Base-by-base conservation (phyloP, 2,113 vertebrate genomes). In the Electrona antarctica region DNA sequence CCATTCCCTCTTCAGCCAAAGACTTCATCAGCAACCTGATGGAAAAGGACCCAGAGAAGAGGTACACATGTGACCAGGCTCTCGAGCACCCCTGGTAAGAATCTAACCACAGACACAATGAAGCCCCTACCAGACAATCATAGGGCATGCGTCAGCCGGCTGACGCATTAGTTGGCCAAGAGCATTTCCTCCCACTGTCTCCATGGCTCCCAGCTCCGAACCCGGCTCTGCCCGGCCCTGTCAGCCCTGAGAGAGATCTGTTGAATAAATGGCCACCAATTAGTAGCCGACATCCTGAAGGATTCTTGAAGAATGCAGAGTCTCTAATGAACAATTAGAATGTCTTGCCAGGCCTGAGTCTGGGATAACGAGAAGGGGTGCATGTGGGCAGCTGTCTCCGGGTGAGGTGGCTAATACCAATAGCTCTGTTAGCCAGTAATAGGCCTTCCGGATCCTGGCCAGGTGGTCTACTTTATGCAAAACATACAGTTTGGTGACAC, bases 41-140 rank as follows among this genome's bases (percentile, higher is more conserved):
- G 98, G 97, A 99, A 92, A 99, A 98, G 82, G 96, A 98, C 79
- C 96, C 98, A 0, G 97, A 94, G 64, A 99, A 98, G 94, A 94
- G 98, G 90, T 98, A 97, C 83, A 98, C 95, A 0, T 99, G 98
- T 87, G 96, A 99, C 68, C 96, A 98, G 89, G 95, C 97, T 69
- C 95, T 97, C 15, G 85, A 94, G 75, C 98, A 99, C 79, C 97
- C 98, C 15, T 99, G 98, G 98, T 99, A 93, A 98, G 96, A 83
- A 79, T 48, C 64, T 73, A 46, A 46, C 6, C 55, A 28, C 21
- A 11, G 7, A 9, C 3, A 4, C 41, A 76, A 67, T 77, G 14
- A 67, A 59, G 54, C 2, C 0, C 51, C 60, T 47, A 59, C 60
- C 73, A 78, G 52, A 80, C 73, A 82, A 73, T 78, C 82, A 57